These are phyloP conservation scores for Cephus pulcher DNA, from an alignment of 2,888 invertebrate species.

Conservation along the genomic window DNA sequence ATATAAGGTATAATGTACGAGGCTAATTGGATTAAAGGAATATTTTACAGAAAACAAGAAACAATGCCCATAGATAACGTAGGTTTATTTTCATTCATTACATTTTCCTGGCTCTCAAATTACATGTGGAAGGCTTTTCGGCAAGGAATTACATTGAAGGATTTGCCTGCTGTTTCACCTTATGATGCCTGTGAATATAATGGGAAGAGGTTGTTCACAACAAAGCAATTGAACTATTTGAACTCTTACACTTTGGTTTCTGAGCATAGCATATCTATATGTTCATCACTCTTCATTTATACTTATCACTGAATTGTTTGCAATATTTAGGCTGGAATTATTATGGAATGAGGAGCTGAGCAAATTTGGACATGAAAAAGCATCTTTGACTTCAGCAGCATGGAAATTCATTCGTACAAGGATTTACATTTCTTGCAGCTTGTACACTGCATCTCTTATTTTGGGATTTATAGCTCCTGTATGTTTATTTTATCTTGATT, in stretches of 20 bases:
- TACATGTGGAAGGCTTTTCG: constrained; percentile 68
- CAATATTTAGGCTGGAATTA: constrained; percentile 64
- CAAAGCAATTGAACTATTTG: neutral
- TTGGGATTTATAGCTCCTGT: constrained; percentile 70
- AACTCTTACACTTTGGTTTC: neutral
- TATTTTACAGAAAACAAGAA: constrained; percentile 43
- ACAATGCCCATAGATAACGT: constrained; percentile 66
- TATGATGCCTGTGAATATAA: constrained; percentile 68
- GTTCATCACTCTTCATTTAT: neutral
- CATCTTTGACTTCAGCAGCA: constrained; percentile 67
- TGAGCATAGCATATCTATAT: neutral
- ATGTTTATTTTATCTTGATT: constrained; percentile 42
- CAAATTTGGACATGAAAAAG: constrained; percentile 63
- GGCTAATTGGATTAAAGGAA: neutral
- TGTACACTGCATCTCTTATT: constrained; percentile 63
- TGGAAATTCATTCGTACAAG: constrained; percentile 68
- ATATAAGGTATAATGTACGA: neutral
- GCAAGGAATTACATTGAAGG: constrained; percentile 63
- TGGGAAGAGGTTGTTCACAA: constrained; percentile 64
- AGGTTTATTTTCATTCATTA: constrained; percentile 68
- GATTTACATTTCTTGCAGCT: constrained; percentile 62
- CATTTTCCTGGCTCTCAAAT: constrained; percentile 69
- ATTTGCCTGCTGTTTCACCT: constrained; percentile 64
- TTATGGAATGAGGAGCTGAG: constrained; percentile 69
- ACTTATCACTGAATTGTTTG: neutral